These are phyloP conservation scores for Sinopyrophorus schimmeli DNA, from an alignment of 2,888 invertebrate species.

Conservation along the genomic window DNA sequence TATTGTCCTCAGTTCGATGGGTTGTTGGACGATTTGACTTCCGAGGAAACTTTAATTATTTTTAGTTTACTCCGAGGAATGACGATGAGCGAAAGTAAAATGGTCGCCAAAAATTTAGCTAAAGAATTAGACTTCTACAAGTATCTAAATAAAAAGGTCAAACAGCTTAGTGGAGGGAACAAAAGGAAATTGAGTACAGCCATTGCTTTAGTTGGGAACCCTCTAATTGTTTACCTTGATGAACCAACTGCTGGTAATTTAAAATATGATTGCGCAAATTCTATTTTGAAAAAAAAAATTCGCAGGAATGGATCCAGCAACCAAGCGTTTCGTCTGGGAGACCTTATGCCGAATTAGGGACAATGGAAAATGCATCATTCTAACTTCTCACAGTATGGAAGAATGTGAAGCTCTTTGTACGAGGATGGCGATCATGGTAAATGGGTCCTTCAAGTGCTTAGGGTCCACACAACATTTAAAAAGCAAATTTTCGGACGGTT, in stretches of 20 bases:
- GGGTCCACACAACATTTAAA: slow-evolving; percentile 83
- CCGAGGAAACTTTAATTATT: slow-evolving; percentile 59
- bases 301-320: slow-evolving; percentile 79
- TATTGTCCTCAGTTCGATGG: slow-evolving; percentile 66
- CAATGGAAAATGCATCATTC: slow-evolving; percentile 73
- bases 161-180: slow-evolving; percentile 59
- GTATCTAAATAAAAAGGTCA: slow-evolving; percentile 56
- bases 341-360: slow-evolving; percentile 70
- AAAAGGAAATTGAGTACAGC: slow-evolving; percentile 62
- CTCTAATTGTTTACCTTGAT: slow-evolving; percentile 59
- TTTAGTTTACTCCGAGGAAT: slow-evolving; percentile 59
- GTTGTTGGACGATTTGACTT: slow-evolving; percentile 60
- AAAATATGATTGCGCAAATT: slow-evolving; percentile 62
- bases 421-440: slow-evolving; percentile 81
- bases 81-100: slow-evolving; percentile 42
- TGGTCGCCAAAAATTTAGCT: slow-evolving; percentile 50
- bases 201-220: slow-evolving; percentile 60
- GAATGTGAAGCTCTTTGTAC: slow-evolving; percentile 86
- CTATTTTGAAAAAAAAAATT: slow-evolving; percentile 51
- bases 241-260: slow-evolving; percentile 62
- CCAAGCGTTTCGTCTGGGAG: slow-evolving; percentile 80
- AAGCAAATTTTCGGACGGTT: slow-evolving; percentile 72
- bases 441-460: slow-evolving; percentile 77
- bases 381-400: slow-evolving; percentile 88
- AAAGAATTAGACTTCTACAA: slow-evolving; percentile 53